Evolutionary conservation across 2,888 invertebrate genomes (phyloP), one percentile per base, ranked within the genome.

Genomic region (Ophion obscuratus): DNA sequence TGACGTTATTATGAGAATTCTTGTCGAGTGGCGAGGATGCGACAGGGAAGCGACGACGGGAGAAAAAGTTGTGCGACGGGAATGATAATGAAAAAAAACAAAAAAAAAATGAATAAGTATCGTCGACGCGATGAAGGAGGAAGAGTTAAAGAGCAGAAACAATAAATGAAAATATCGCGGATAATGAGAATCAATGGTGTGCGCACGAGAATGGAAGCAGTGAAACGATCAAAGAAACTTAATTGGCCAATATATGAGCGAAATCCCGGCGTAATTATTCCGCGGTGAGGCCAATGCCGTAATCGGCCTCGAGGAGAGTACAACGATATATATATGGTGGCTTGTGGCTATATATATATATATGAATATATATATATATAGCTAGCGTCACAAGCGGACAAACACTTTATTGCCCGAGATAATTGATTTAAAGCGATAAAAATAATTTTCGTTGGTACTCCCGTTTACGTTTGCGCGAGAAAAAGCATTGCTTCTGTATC

Each of bases 401-500:
- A 73, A 57, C 36, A 83, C 77, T 86, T 86, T 86, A 86, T 78
- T 53, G 78, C 75, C 36, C 81, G 53, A 83, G 86, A 86, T 83
- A 86, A 86, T 86, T 86, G 86, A 86, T 86, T 86, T 81, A 75
- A 59, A 62, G 59, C 68, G 78, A 86, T 86, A 78, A 78, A 71
- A 83, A 78, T 78, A 81, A 83, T 83, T 83, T 75, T 75, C 77
- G 67, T 68, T 61, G 61, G n/a, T 73, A 27, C 71, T 67, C 77
- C 47, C 66, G 74, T 57, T 62, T 67, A 24, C 66, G 27, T 73
- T 24, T 31, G 57, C 57, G 31, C 64, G 40, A 57, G 66, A 24
- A 53, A 57, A 14, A 78, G 77, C 47, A 44, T 62, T 66, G 47
- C 76, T 66, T n/a, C 31, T 66, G 10, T 31, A 47, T 11, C 59